phyloP scores from a whole-genome alignment of 2,888 invertebrate species.

The Ormia ochracea region DNA sequence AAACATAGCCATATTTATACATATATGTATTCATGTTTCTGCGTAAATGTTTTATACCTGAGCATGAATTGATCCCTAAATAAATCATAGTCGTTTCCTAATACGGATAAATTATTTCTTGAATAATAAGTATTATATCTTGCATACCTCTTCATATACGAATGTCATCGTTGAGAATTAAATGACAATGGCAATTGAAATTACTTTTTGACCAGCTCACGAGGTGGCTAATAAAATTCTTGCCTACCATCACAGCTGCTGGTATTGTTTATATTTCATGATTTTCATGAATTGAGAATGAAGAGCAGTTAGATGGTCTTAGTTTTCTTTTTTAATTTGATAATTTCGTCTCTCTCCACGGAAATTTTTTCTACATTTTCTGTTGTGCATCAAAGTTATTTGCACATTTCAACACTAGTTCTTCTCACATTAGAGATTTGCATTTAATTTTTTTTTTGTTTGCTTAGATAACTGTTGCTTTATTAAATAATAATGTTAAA shows the following conservation, averaged over 20 bases:
- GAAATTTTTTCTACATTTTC: slow-evolving; percentile 13
- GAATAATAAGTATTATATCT: too few species aligned
- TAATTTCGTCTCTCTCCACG: neutral
- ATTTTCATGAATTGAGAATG: neutral
- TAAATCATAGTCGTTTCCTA: too few species aligned
- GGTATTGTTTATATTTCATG: slow-evolving; percentile 21
- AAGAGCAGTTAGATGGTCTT: neutral
- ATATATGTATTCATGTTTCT: too few species aligned
- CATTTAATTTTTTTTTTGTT: neutral
- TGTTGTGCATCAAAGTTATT: slow-evolving; percentile 7
- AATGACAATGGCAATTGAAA: slow-evolving; percentile 26
- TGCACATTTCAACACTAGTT: neutral
- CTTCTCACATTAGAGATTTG: neutral
- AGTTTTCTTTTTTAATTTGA: neutral
- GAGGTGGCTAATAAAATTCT: neutral
- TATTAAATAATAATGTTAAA: too few species aligned
- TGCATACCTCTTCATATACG: too few species aligned
- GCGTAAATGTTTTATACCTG: too few species aligned
- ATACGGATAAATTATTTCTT: too few species aligned
- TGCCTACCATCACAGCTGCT: slow-evolving; percentile 53
- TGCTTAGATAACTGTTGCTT: slow-evolving; percentile 4
- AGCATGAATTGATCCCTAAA: too few species aligned
- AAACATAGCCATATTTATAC: too few species aligned
- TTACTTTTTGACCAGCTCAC: slow-evolving; percentile 40
- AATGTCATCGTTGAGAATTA: neutral